phyloP scores from a whole-genome alignment of 2,888 invertebrate species.

The Scaptomyza caliginosa region DNA sequence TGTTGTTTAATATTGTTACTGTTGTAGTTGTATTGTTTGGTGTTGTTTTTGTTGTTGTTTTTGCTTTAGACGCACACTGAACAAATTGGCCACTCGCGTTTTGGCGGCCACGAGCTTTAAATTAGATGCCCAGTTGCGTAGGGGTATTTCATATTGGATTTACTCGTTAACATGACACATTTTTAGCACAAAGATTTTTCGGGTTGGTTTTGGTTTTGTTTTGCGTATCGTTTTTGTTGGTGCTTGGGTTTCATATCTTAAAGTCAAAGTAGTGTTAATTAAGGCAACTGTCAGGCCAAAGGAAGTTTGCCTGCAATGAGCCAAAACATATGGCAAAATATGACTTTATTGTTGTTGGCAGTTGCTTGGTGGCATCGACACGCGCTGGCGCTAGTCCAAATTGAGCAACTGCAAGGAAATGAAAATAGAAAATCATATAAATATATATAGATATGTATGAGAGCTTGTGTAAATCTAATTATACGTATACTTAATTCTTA shows the following conservation, averaged over 20 bases:
- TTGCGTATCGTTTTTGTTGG: slow-evolving; percentile 32
- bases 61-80: slow-evolving; percentile 35
- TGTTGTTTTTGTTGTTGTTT: slow-evolving; percentile 32
- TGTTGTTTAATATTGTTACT: slow-evolving; percentile 29
- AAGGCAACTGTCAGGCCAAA: slow-evolving; percentile 49
- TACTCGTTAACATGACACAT: slow-evolving; percentile 43
- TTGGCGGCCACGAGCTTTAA: slow-evolving; percentile 69
- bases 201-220: slow-evolving; percentile 1
- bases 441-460: slow-evolving; percentile 15
- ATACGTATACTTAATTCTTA: slow-evolving; percentile 23
- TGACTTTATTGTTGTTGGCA: slow-evolving; percentile 3
- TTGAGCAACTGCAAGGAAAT: slow-evolving; percentile 65
- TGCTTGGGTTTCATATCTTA: slow-evolving; percentile 22
- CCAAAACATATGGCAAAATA: slow-evolving; percentile 39
- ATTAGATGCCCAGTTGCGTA: slow-evolving; percentile 61
- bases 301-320: slow-evolving; percentile 50
- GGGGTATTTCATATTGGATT: slow-evolving; percentile 44
- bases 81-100: slow-evolving; percentile 72
- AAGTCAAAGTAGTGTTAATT: slow-evolving; percentile 59
- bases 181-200: slow-evolving; percentile 19
- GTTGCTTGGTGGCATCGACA: slow-evolving; percentile 28
- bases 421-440: slow-evolving; percentile 33
- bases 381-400: slow-evolving; percentile 71
- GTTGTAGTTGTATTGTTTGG: slow-evolving; percentile 36
- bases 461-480: slow-evolving; percentile 5